Conservation (phyloP, 2,888 invertebrate genomes). For the Agonopterix arenella region DNA sequence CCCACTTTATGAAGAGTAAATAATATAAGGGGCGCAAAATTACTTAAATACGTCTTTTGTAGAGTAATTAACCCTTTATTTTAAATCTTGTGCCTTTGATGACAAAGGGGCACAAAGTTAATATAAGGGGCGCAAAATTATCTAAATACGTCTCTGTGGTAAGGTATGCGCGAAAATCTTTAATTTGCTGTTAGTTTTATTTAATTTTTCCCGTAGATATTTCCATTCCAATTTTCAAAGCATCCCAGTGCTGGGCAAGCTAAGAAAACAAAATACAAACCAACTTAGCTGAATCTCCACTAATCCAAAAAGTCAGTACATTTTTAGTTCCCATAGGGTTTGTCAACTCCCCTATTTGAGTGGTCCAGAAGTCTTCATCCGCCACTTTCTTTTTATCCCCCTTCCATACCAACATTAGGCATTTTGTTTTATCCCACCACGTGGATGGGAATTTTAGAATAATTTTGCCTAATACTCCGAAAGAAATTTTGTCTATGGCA, state of each 20-base stretch:
- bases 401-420: constrained; percentile 7
- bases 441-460: constrained; percentile 11
- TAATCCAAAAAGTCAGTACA: constrained; percentile 23
- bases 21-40: background rate
- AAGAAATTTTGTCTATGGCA: constrained; percentile 73
- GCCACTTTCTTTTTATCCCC: constrained; percentile 6
- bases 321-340: constrained; percentile 6
- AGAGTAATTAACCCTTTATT: too few relatives aligned
- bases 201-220: background rate
- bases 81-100: background rate
- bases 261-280: constrained; percentile 11
- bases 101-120: background rate
- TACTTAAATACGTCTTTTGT: constrained; percentile 41
- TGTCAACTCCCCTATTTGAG: background rate
- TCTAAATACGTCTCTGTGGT: constrained; percentile 48
- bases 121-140: constrained; percentile 12
- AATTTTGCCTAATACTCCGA: constrained; percentile 52
- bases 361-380: constrained; percentile 8
- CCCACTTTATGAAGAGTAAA: background rate
- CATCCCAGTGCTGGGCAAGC: background rate
- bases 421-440: constrained; percentile 14
- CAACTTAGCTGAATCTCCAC: constrained; percentile 18
- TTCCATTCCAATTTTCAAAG: too few relatives aligned
- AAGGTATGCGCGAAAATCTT: constrained; percentile 43
- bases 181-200: background rate